Evolutionary conservation across 1,140 invertebrate species (phyloP), one percentile per base, ranked within the genome.

Genomic region (Drosophila serrata): DNA sequence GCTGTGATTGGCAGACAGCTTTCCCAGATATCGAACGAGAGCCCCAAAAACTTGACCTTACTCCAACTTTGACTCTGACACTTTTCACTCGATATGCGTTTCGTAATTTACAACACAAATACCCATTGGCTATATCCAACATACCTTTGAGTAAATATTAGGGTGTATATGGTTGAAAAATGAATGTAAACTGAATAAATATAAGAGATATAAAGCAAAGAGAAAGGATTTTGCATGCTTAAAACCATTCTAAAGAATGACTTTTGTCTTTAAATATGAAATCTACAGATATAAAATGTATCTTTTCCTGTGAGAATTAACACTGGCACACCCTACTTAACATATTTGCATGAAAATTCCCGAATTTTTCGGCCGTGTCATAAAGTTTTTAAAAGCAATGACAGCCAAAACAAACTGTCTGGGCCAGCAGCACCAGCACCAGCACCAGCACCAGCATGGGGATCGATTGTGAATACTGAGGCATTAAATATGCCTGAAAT

Each of bases 311-410:
- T 22, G 2, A 2, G 43, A 58, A 13, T 29, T 29, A 4, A 8
- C 19, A 29, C 24, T 29, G 65, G 13, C 0, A 12, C 39, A 67
- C 46, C 46, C 65, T 31, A 15, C 29, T 19, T 79, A 75, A 13
- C 33, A 51, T 82, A 75, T 85, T 72, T 81, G 61, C 72, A 85
- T 84, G 57, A 68, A 85, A 76, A 80, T 73, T 59, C 53, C 53
- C 61, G 53, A 73, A 72, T 49, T 58, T 40, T 70, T 40, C 37
- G 40, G 77, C 48, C 46, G 62, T 85, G 77, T 72, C 81, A 80
- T 81, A 85, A 84, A 84, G 72, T 81, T 85, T 76, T 75, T 55
- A 84, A 81, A 80, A 84, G 65, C 72, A 79, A 72, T 68, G 68
- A 68, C 63, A 82, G 63, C 39, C 42, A 35, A 29, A 72, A 45